Evolutionary conservation across 30 jellyfish, hydroid and myxozoan species (phyloP), one percentile per base, ranked within the genome.

Genomic region (Turritopsis dohrnii): DNA sequence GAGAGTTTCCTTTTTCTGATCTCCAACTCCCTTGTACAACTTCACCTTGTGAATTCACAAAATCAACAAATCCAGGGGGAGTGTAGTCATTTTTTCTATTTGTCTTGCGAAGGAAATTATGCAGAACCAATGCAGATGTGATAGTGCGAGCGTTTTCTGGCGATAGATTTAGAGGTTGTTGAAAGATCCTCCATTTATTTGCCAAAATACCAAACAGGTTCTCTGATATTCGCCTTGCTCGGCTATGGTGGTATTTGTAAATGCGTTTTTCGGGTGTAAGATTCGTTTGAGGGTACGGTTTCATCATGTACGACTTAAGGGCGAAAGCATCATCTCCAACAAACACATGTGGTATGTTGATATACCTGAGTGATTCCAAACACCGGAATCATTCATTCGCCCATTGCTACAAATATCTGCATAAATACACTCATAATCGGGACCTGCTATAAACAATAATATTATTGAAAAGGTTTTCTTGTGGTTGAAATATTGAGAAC

Each of bases 281-380:
- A 21, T 81, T 83, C 26, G 76, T 53, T 75, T 87, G 91, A 52
- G 91, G 88, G 69, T 52, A 87, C n/a, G 95, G 95, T 86, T 87
- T 87, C 92, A 74, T 87, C 79, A 87, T 21, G 73, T 81, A 41
- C 31, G 53, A 65, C 26, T 75, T 74, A 31, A 81, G 79, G 28
- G 88, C 92, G 82, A 87, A 87, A 52, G 91, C 95, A 87, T 87
- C 95, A 66, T 87, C 92, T 17, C 91, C 83, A 54, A 74, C 76
- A 81, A 87, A 72, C 29, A 87, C 88, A 66, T 81, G 53, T 22
- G 84, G 92, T 54, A 54, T 54, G 72, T 54, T 54, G 72, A 54
- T 54, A 54, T 54, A 54, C n/a, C 72, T 54, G 72, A 54, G 72
- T 54, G 18, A 54, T 54, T 54, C n/a, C 72, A 54, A 54, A 54